Percentiles rank a stretch among this genome's conserved stretches.
Conservation (phyloP, 2,113 vertebrate genomes). For the Aegithalos caudatus region DNA sequence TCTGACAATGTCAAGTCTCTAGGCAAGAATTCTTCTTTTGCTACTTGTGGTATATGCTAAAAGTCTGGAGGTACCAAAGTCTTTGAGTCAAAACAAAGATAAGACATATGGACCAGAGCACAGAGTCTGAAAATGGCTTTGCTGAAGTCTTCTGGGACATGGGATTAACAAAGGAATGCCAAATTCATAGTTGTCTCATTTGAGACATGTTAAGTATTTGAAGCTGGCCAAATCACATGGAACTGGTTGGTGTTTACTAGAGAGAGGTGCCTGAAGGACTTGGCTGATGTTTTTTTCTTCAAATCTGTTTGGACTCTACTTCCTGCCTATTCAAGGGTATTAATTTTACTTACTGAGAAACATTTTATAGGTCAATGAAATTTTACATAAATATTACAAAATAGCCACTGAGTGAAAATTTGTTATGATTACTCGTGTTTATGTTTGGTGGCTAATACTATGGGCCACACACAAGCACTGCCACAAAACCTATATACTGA, state of each 20-base stretch:
- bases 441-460: constrained; percentile 15
- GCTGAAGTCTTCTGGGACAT: background rate
- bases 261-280: constrained; percentile 2
- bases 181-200: background rate
- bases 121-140: background rate
- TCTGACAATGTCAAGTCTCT: background rate
- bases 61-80: background rate
- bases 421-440: constrained; percentile 25
- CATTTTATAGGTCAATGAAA: constrained; percentile 40
- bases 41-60: background rate
- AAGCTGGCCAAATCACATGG: background rate
- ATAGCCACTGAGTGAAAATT: constrained; percentile 16
- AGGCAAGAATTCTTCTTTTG: background rate
- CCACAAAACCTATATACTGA: background rate
- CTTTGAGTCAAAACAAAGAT: background rate
- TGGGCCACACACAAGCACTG: constrained; percentile 28
- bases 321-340: constrained; percentile 13
- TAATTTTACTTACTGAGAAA: constrained; percentile 19
- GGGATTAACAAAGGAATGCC: background rate
- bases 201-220: background rate
- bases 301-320: background rate
- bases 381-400: constrained; percentile 43
- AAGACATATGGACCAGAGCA: background rate
- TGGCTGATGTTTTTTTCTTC: background rate
- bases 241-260: background rate